Base-by-base conservation (phyloP, 2,797 vertebrate genomes). In the Tragopan temminckii region DNA sequence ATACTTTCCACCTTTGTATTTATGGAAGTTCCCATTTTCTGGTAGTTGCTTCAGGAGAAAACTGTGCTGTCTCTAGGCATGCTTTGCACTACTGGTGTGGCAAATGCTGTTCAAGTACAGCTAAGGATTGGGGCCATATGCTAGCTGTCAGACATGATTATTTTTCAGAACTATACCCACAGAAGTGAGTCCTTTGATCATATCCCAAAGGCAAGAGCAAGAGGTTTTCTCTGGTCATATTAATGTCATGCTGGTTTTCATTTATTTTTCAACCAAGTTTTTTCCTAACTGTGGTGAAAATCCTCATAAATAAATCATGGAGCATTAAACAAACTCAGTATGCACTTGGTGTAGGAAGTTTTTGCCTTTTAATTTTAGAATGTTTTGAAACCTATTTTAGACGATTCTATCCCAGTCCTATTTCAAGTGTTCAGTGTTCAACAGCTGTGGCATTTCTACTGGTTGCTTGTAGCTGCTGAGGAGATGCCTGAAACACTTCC, bases 231-330 rank as follows among this genome's bases (percentile, higher is more conserved):
- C 95, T 75, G 88, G 96, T 95, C 94, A 80, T 96, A 94, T 97
- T 97, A 96, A 89, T 86, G 69, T 94, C 95, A 93, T 88, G 88
- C 88, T 96, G 94, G 77, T 97, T 96, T 96, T 96, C 74, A 93
- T 94, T 96, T 97, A 90, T 93, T 95, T 96, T 90, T 95, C 85
- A 92, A 81, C 0, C 1, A 79, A 61, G 18, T 59, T 93, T 96
- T 92, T 93, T 86, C 81, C 81, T 91, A 90, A 86, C 77, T 82
- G 38, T 62, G 55, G 42, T 85, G 88, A 93, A 96, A 95, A 89
- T 84, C 58, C 74, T 95, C 89, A 93, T 95, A 95, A 96, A 96
- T 96, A 96, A 96, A 95, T 96, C 85, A 93, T 79, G 71, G 59
- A 68, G n/a, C 21, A 75, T 95, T 95, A 95, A 96, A 80, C 0